Evolutionary conservation across 2,888 invertebrate genomes (phyloP), one percentile per base, ranked within the genome.

Genomic region (Schrankia costaestrigalis): DNA sequence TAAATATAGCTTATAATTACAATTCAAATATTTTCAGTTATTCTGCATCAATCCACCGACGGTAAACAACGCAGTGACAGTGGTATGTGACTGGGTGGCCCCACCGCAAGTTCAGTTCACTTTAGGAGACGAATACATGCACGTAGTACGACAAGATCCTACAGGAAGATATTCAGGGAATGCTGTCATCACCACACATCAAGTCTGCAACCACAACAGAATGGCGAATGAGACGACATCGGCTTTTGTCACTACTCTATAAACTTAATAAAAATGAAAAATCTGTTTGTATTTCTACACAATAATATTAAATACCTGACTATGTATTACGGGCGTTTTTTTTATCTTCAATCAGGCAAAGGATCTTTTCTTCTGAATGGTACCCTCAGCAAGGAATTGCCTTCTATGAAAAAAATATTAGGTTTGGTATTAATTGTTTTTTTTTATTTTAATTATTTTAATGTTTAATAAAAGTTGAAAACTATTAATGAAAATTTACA

Each of bases 81-180:
- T 61, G 0, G 82, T 83, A 0, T 85, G 84, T 57, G 85, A 85
- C 49, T 83, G 83, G 83, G 67, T 51, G 0, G 81, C 83, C 0
- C 80, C 84, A 0, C 84, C 84, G 1, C 75, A 74, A 27, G 80
- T 84, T 0, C 66, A 75, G 35, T 81, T 78, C 45, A 80, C 80
- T 0, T 45, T 84, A 2, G 78, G 76, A 0, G 84, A 85, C 28
- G 79, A 78, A 1, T 81, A 76, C 46, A 57, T 83, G 64, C 80
- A 79, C 33, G 76, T 85, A 1, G 66, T 79, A 1, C 73, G 84
- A 2, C 73, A 73, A 21, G 84, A 84, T 25, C 77, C 81, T 0
- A 57, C 65, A 0, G 74, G 76, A 1, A 56, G 62, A 6, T 84
- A 59, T 49, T 53, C 55, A 0, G 82, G 83, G 10, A 78, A 77